Evolutionary conservation across 2,113 vertebrate genomes (phyloP), one percentile per base, ranked within the genome.

Genomic region (Ceyx margarethae): DNA sequence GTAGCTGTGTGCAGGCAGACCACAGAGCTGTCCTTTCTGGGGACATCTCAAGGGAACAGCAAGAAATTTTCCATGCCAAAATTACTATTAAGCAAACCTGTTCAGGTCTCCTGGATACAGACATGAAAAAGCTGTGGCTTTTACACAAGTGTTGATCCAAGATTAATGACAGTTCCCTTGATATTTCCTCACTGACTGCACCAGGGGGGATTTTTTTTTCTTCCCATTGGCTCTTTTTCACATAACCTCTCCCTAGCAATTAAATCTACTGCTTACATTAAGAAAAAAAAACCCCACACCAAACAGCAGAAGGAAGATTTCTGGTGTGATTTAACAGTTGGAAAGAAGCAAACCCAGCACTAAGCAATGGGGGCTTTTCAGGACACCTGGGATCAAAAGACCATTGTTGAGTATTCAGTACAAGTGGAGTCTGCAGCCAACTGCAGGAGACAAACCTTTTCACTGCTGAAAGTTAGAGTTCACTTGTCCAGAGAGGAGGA

Each of bases 371-470:
- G 88, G 93, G 95, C 94, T 57, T 84, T 64, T 94, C 61, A 90
- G 93, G 85, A 94, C 94, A 90, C 20, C 48, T 4, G 57, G 7
- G 80, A 94, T 92, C 81, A 89, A 87, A 86, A 72, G 92, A 31
- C 45, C 40, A 75, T 33, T 83, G 73, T 78, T 43, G 76, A 58
- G 43, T 31, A 48, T 48, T 81, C 62, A 22, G 60, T 48, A 75
- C 51, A 94, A 50, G 42, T 3, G 43, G 5, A 17, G n/a, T n/a
- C 9, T 85, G 86, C 79, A 87, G 51, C 65, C 80, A 78, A 81
- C n/a, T 78, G 79, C 91, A 93, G 77, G 43, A 91, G 57, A 56
- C n/a, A 23, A 64, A 61, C 53, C 35, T 74, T 57, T 18, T 45
- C 76, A 35, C 33, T 45, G 80, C 26, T 81, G 77, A 62, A 85